A percentile compares a stretch with the other conserved stretches of the same genome.
Evolutionary conservation across 2,888 invertebrate genomes (phyloP).

Genomic region (Zelleria hepariella): DNA sequence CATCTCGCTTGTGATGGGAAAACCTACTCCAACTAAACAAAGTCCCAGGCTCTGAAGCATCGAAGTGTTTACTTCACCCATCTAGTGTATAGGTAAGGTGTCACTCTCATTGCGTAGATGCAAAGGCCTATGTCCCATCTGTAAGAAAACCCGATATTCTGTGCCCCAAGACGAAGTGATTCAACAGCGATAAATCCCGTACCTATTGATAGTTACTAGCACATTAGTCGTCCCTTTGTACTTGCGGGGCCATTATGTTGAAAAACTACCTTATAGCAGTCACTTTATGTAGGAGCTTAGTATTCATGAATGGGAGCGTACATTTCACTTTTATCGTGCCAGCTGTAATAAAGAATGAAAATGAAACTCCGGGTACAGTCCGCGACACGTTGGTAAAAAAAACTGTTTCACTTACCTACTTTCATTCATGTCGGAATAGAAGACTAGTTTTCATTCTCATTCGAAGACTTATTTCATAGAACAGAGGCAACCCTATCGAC

Average conservation of each 20-base stretch:
- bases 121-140: background rate
- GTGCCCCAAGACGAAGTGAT: background rate
- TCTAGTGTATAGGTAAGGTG: no score
- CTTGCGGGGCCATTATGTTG: conserved; percentile 47
- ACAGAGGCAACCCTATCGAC: no score
- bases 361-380: background rate
- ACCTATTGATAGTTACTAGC: conserved; percentile 65
- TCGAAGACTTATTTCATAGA: no score
- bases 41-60: no score
- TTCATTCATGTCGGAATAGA: no score
- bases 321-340: conserved; percentile 4
- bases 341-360: background rate
- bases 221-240: conserved; percentile 65
- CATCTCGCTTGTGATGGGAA: no score
- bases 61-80: no score
- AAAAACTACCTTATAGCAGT: conserved; percentile 18
- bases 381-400: no score
- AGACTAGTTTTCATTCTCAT: no score
- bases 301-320: conserved; percentile 2
- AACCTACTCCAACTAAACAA: no score
- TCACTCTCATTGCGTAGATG: no score
- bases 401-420: no score
- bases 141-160: background rate
- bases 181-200: conserved; percentile 55
- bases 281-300: background rate